A percentile compares a stretch with the other conserved stretches of the same genome.
phyloP scores from a whole-genome alignment of 1,140 invertebrate species.

The Ceratosolen fusciceps region DNA sequence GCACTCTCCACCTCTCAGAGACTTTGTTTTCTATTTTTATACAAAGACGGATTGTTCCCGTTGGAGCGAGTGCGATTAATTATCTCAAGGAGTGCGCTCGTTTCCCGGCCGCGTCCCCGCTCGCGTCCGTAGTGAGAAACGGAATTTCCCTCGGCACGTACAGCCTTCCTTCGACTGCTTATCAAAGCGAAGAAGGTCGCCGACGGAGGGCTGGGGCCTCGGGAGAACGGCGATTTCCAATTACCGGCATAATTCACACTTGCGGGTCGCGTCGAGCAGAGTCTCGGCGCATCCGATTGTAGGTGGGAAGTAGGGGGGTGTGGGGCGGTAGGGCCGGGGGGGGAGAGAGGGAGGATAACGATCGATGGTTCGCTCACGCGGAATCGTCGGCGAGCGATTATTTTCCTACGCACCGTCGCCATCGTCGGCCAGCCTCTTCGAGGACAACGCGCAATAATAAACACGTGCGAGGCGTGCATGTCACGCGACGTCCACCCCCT shows the following conservation, averaged over 20 bases:
- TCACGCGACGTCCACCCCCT: constrained; percentile 9
- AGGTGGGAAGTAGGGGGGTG: too few relatives aligned
- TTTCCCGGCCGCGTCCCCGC: background rate
- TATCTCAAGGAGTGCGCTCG: background rate
- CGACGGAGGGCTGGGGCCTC: too few relatives aligned
- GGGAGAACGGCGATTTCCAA: constrained; percentile 23
- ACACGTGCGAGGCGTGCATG: constrained; percentile 14
- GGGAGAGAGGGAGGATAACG: constrained; percentile 18
- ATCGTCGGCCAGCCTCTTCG: background rate
- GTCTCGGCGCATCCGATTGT: background rate
- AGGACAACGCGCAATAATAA: constrained; percentile 37
- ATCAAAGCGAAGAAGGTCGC: background rate
- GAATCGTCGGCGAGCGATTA: constrained; percentile 35
- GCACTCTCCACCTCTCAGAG: too few relatives aligned
- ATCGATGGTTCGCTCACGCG: constrained; percentile 26
- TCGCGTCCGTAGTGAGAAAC: background rate
- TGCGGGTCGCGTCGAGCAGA: background rate
- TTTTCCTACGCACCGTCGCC: constrained; percentile 22
- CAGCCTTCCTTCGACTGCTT: too few relatives aligned
- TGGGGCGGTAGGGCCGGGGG: too few relatives aligned
- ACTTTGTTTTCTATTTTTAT: too few relatives aligned
- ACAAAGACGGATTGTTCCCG: background rate
- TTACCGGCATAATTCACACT: constrained; percentile 30
- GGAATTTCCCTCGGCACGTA: constrained; percentile 8
- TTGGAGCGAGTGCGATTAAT: background rate